phyloP scores from a whole-genome alignment of 2,888 invertebrate genomes.

The Oscheius onirici region DNA sequence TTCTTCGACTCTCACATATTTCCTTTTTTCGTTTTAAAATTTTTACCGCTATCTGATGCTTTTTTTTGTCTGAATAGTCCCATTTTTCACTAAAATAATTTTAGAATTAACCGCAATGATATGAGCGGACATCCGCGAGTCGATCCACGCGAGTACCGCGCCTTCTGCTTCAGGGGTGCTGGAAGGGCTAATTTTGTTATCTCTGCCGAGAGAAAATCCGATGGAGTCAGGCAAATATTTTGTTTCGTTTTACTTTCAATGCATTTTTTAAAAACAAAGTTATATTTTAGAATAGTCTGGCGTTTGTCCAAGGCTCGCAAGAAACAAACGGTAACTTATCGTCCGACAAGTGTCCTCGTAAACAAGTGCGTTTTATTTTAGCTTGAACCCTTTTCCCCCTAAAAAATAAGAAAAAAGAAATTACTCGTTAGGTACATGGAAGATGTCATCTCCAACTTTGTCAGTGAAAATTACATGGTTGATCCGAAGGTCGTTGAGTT shows the following conservation, averaged over 20 bases:
- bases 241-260: too few relatives aligned
- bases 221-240: conserved; percentile 14
- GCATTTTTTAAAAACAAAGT: neutral
- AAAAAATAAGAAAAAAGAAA: too few relatives aligned
- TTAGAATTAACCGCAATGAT: neutral
- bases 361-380: conserved; percentile 36
- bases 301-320: conserved; percentile 67
- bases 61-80: neutral
- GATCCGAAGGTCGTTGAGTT: conserved; percentile 61
- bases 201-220: conserved; percentile 56
- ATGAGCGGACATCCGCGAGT: conserved; percentile 23
- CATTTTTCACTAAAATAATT: neutral
- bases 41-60: too few relatives aligned
- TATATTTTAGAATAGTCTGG: conserved; percentile 68
- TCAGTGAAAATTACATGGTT: conserved; percentile 51
- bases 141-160: conserved; percentile 56
- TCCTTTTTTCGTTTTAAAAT: too few relatives aligned
- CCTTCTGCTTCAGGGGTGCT: conserved; percentile 70
- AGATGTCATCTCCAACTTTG: conserved; percentile 57
- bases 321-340: conserved; percentile 59
- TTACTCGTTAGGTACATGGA: conserved; percentile 46
- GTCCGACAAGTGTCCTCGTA: conserved; percentile 59
- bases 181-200: conserved; percentile 70
- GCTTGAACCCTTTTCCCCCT: neutral
- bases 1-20: too few relatives aligned